These are phyloP conservation scores for Orchestes rusci DNA, from an alignment of 2,888 invertebrate genomes.

Conservation along the genomic window DNA sequence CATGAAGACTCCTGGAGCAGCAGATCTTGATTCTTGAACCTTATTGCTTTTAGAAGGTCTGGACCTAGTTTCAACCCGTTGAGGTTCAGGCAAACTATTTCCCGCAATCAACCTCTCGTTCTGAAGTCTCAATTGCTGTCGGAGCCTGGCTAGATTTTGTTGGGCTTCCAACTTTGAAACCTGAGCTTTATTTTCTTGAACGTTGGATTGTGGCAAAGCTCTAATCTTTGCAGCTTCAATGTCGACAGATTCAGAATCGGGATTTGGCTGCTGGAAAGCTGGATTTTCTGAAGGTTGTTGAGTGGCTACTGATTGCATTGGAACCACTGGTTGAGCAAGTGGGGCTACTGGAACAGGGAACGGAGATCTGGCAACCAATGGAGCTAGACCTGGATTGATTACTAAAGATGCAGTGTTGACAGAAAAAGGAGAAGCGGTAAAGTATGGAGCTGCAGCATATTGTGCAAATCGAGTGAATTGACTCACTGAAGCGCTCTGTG, in stretches of 20 bases:
- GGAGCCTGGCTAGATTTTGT: background rate
- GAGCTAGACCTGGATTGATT: slow-evolving; percentile 1
- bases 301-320: background rate
- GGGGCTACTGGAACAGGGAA: slow-evolving; percentile 17
- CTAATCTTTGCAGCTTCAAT: slow-evolving; percentile 19
- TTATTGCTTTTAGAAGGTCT: too few relatives aligned
- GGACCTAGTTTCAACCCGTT: background rate
- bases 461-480: slow-evolving; percentile 8
- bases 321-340: slow-evolving; percentile 2
- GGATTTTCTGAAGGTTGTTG: background rate
- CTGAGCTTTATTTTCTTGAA: background rate
- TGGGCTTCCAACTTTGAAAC: background rate
- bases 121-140: slow-evolving; percentile 3
- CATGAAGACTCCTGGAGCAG: slow-evolving; percentile 13
- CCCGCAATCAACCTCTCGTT: background rate
- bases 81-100: background rate
- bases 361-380: slow-evolving; percentile 40
- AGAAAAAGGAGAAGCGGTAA: slow-evolving; percentile 26
- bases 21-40: slow-evolving; percentile 4
- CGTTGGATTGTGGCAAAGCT: slow-evolving; percentile 6
- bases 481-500: slow-evolving; percentile 8
- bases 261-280: slow-evolving; percentile 6
- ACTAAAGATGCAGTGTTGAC: slow-evolving; percentile 26
- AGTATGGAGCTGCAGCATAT: slow-evolving; percentile 29
- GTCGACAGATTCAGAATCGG: slow-evolving; percentile 20